A percentile compares a stretch with the other conserved stretches of the same genome.
phyloP scores from a whole-genome alignment of 2,113 vertebrate species.

The Callopanchax toddi region DNA sequence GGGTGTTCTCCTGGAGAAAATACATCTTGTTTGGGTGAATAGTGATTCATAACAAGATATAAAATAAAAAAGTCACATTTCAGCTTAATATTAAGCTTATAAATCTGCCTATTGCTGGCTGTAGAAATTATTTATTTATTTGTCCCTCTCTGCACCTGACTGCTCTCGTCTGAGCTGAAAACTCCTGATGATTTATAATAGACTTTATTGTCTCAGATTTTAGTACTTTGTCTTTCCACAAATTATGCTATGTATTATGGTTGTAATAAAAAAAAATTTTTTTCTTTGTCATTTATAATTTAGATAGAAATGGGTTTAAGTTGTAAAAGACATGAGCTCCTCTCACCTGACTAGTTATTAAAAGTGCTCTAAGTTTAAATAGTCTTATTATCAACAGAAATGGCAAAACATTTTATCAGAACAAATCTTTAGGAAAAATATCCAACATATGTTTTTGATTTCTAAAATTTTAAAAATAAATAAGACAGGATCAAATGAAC shows the following conservation, averaged over 20 bases:
- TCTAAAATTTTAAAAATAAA: conserved; percentile 21
- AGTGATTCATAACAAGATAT: conserved; percentile 30
- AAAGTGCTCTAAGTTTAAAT: too few species aligned
- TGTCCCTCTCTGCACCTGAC: conserved; percentile 65
- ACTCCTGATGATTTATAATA: neutral
- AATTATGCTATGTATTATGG: too few species aligned
- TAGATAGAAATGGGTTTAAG: too few species aligned
- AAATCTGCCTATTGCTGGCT: conserved; percentile 72
- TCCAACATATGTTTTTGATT: conserved; percentile 19
- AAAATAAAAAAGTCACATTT: conserved; percentile 53
- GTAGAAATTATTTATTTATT: conserved; percentile 71
- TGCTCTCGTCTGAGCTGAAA: conserved; percentile 17
- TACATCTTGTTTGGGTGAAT: too few species aligned
- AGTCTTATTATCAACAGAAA: neutral
- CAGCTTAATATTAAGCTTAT: conserved; percentile 50
- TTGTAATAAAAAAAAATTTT: neutral
- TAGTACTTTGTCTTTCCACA: neutral
- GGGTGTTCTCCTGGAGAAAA: too few species aligned
- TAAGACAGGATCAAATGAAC: conserved; percentile 30
- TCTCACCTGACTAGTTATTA: too few species aligned
- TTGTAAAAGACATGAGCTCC: too few species aligned
- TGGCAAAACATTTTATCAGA: neutral
- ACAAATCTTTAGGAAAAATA: conserved; percentile 4
- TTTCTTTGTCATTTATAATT: neutral
- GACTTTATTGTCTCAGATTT: neutral